Base-by-base conservation (phyloP, 2,888 invertebrate genomes). In the Drosophila emarginata region DNA sequence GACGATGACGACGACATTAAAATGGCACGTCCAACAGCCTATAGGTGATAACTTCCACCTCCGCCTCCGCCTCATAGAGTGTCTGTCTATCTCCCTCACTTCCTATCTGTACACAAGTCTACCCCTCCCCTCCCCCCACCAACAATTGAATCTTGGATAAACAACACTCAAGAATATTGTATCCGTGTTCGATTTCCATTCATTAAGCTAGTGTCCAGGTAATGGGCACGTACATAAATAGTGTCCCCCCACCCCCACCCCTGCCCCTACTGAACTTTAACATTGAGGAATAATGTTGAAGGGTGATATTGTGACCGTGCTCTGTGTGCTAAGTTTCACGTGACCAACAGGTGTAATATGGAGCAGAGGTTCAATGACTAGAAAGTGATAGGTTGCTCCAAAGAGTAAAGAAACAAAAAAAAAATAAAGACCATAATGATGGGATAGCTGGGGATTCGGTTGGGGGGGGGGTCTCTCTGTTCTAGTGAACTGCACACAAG, bases 181-280 rank as follows among this genome's bases (percentile, higher is more conserved):
- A 61, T 21, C 18, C 45, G 37, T 39, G 26, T 58, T 21, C 32
- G 54, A 61, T 54, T 70, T 65, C 59, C 62, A 73, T 62, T 45
- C 73, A 66, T 59, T 26, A 59, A 62, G 37, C 23, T 18, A 66
- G 62, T 57, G 56, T 7, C 21, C 23, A 39, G 58, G 36, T 15
- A 75, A 68, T 56, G 37, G 56, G 60, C 79, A 84, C 79, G 79
- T 83, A 83, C 45, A 45, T 21, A 21, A 21, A 21, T 32, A 32
- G 7, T 23, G 23, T 11, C 7, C 32, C 1, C 32, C 11, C 18
- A 3, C 12, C 4, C 45, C 21, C 11, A 18, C 4, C 21, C 4
- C 9, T 18, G 15, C 32, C 37, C 32, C 50, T 50, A 15, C 65
- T 66, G 65, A 65, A 77, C 76, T 77, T 70, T 61, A 54, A 66